These are phyloP conservation scores for Dasysyrphus albostriatus DNA, from an alignment of 2,888 invertebrate species.

Conservation along the genomic window DNA sequence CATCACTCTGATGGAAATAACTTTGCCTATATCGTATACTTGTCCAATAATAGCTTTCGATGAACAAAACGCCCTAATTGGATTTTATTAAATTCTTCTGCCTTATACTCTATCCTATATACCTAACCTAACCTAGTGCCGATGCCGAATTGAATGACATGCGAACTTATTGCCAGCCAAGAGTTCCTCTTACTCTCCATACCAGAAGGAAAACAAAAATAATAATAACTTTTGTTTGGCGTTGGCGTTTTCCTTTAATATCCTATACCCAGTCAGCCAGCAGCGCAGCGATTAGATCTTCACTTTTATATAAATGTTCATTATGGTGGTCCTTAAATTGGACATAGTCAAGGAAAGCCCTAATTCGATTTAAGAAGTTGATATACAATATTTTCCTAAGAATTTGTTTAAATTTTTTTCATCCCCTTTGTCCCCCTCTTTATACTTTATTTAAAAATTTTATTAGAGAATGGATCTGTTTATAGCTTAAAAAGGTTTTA, in stretches of 20 bases:
- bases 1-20: slow-evolving; percentile 32
- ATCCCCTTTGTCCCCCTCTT: no score
- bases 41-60: slow-evolving; percentile 60
- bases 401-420: no score
- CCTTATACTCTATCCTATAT: neutral
- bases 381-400: no score
- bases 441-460: no score
- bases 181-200: neutral
- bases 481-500: no score
- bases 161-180: slow-evolving; percentile 24
- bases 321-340: no score
- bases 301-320: slow-evolving; percentile 6
- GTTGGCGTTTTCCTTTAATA: slow-evolving; percentile 12
- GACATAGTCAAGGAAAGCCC: no score
- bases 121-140: no score
- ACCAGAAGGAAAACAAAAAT: neutral
- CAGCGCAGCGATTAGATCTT: slow-evolving; percentile 50
- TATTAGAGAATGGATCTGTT: no score
- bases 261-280: neutral
- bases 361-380: no score
- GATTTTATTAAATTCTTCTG: slow-evolving; percentile 62
- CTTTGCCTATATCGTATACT: slow-evolving; percentile 25
- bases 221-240: slow-evolving; percentile 6
- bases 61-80: slow-evolving; percentile 55
- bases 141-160: slow-evolving; percentile 62